Base-by-base conservation (phyloP, 1,140 invertebrate species). In the Drosophila miranda region DNA sequence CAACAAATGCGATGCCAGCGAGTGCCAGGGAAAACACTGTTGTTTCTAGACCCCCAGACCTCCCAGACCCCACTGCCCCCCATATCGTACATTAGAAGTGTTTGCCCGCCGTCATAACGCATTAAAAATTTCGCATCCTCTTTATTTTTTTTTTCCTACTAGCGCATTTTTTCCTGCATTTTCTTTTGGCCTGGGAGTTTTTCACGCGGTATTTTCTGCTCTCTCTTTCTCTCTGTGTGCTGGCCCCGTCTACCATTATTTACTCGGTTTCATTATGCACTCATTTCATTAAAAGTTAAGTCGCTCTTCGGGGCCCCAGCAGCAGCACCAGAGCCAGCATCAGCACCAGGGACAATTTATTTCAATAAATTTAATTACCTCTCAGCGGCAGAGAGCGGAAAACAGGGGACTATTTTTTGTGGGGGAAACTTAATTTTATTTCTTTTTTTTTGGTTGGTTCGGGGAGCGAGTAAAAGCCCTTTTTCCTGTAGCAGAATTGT, bases 311-410 rank as follows among this genome's bases (percentile, higher is more conserved):
- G 41, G 72, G 58, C 78, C 56, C 34, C 34, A 34, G 30, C 30
- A 34, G 2, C 30, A 34, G 3, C 4, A 30, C 8, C 30, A 30
- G 8, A 8, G 0, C 9, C 30, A 34, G 9, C 9, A 38, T 0
- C 34, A 11, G 9, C 52, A 52, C 63, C 75, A 82, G 57, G 66
- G 78, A 66, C 80, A 83, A 80, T 83, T 83, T 83, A 83, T 86
- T 83, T 83, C 74, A 83, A 83, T 83, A 80, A 80, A 86, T 86
- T 86, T 76, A 80, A 83, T 83, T 86, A 83, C 62, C 58, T 49
- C 34, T 16, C 6, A 44, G 16, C 58, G 16, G 50, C 6, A 34
- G 26, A 42, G 51, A 23, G 8, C 30, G 16, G 3, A 30, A 38
- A 13, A 13, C 34, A 38, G 34, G 34, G 34, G 34, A 38, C 34